Evolutionary conservation across 2,888 invertebrate genomes (phyloP).

Genomic region (Sialis fuliginosa): DNA sequence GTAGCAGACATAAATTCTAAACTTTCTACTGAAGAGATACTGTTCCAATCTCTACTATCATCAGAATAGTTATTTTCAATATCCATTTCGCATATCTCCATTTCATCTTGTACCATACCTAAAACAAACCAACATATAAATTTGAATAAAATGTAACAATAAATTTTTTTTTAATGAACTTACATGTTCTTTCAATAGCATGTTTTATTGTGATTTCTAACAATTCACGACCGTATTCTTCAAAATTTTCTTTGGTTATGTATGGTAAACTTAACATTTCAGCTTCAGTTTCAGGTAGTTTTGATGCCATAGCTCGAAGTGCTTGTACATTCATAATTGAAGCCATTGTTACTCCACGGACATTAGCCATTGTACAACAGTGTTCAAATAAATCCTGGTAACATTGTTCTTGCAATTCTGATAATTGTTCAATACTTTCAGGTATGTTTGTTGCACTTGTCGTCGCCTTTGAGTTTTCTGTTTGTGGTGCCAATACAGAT

Average conservation of each 20-base stretch:
- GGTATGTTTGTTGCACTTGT: constrained; percentile 1
- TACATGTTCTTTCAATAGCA: constrained; percentile 19
- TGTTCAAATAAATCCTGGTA: constrained; percentile 47
- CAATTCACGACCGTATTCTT: constrained; percentile 64
- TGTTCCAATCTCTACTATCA: no score
- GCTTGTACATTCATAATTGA: constrained; percentile 49
- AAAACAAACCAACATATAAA: no score
- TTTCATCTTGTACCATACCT: no score
- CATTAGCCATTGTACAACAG: constrained; percentile 40
- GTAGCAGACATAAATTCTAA: no score
- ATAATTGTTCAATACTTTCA: constrained; percentile 13
- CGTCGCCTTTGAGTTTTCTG: constrained; percentile 7
- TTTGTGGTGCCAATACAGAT: constrained; percentile 15
- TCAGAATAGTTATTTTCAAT: neutral
- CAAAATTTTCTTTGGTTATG: constrained; percentile 71
- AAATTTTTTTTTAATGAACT: neutral
- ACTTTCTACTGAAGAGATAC: no score
- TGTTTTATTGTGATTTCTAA: constrained; percentile 59
- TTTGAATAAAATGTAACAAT: no score
- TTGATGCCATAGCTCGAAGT: constrained; percentile 57
- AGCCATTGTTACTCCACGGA: constrained; percentile 39
- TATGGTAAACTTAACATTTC: constrained; percentile 74
- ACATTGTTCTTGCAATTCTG: constrained; percentile 36
- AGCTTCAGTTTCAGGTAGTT: constrained; percentile 51
- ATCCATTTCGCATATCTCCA: neutral